Evolutionary conservation across 2,113 vertebrate species (phyloP), one percentile per base, ranked within the genome.

Genomic region (Pyrgilauda ruficollis): DNA sequence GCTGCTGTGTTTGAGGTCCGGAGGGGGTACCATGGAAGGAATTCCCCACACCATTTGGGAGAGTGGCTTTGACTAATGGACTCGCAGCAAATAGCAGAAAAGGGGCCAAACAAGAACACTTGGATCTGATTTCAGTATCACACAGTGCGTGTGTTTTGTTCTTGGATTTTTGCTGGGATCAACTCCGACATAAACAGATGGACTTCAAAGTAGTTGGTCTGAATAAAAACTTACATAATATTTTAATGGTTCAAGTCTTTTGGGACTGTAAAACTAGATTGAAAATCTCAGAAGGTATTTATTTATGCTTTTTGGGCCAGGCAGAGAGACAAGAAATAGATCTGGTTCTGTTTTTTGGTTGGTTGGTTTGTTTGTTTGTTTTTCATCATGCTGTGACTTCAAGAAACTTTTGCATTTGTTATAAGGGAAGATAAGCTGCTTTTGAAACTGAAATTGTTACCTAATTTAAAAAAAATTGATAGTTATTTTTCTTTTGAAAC

Each of bases 191-290:
- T 62, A 96, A 97, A 96, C 95, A 96, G 93, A 95, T 87, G 92
- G 87, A 95, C 95, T 96, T 97, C 93, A 96, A 96, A 97, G 95
- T 93, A 87, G 58, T 85, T 96, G 62, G 70, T 88, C 83, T 90
- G 90, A 91, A 93, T 90, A 93, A 93, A 96, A 90, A 87, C 94
- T 93, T 96, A 96, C 94, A 94, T 69, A 93, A 78, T 92, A 81
- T 93, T 96, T 92, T 93, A 96, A 96, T 92, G 93, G 78, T 89
- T 84, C 52, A 82, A 79, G 37, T 58, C 93, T 66, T 93, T 66
- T 7, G 96, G 92, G 93, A 89, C 75, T 92, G 83, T 88, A 84
- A 88, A 94, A 77, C 59, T 93, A 78, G 79, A 70, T n/a, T 90
- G 64, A 74, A 95, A 77, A 68, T 93, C 64, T 88, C 61, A 61